These are phyloP conservation scores for Falco biarmicus DNA, from an alignment of 2,797 vertebrate genomes.

Conservation along the genomic window DNA sequence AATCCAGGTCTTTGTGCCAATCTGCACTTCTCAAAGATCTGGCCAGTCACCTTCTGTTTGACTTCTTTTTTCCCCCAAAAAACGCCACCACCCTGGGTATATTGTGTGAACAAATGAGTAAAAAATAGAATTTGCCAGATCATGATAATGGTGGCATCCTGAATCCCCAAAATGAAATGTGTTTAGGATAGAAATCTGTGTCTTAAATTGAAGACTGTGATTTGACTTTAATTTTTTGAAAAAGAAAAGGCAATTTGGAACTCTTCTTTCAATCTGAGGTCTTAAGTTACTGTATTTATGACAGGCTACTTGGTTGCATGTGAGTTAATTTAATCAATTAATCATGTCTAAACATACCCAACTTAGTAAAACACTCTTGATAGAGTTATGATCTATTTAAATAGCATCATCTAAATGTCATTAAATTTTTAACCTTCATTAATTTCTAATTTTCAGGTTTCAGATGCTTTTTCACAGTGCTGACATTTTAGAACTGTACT, in stretches of 20 bases:
- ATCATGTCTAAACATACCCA: conserved; percentile 32
- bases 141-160: not conserved
- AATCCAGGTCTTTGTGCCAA: not conserved
- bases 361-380: conserved; percentile 21
- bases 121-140: not conserved
- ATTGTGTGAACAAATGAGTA: not conserved
- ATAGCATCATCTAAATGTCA: conserved; percentile 23
- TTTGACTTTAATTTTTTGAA: not conserved
- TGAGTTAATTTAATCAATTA: conserved; percentile 33
- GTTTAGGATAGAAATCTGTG: not conserved
- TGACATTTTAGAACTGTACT: not conserved
- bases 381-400: conserved; percentile 52
- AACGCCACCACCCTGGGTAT: fast-evolving
- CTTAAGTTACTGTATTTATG: not conserved
- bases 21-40: not conserved
- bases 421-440: conserved; percentile 56
- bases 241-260: not conserved
- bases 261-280: not conserved
- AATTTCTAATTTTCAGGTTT: conserved; percentile 55
- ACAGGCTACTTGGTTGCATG: not conserved
- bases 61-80: fast-evolving
- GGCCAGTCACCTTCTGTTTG: not conserved
- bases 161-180: not conserved
- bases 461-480: not conserved
- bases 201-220: not conserved